A percentile compares a stretch with the other conserved stretches of the same genome.
Conservation (phyloP, 92 coral and sea anemone species). For the Paramuricea clavata region DNA sequence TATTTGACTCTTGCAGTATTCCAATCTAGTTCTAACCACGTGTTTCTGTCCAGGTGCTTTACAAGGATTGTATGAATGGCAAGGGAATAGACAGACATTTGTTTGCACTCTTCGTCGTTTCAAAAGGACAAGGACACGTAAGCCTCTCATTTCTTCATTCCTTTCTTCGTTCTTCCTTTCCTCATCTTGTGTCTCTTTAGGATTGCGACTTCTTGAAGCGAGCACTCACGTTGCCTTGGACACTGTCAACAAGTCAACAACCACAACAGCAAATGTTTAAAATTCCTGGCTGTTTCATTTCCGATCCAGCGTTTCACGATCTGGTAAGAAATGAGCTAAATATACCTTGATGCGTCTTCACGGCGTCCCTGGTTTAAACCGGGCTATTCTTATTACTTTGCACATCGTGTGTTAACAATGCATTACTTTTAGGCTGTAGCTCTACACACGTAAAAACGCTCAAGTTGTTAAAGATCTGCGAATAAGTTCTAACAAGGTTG, state of each 20-base stretch:
- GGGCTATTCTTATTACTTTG: too few relatives aligned
- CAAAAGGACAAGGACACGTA: conserved; percentile 97
- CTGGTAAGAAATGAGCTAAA: conserved; percentile 69
- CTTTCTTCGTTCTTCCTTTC: neutral
- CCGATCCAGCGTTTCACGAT: conserved; percentile 88
- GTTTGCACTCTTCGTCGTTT: conserved; percentile 92
- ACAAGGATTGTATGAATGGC: conserved; percentile 99
- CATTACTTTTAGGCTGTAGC: too few relatives aligned
- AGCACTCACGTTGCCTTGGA: conserved; percentile 90
- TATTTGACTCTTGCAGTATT: too few relatives aligned
- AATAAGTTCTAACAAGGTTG: too few relatives aligned
- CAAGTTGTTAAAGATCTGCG: too few relatives aligned
- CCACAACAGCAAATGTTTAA: conserved; percentile 92
- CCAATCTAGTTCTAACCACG: too few relatives aligned
- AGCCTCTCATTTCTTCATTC: conserved; percentile 16
- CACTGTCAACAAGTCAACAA: conserved; percentile 95
- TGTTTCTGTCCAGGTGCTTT: conserved; percentile 44
- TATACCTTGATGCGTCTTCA: too few relatives aligned
- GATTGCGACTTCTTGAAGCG: conserved; percentile 96
- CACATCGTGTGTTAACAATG: too few relatives aligned
- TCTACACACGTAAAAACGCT: too few relatives aligned
- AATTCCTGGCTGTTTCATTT: conserved; percentile 77
- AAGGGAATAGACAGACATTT: conserved; percentile 94
- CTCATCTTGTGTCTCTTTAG: conserved; percentile 43
- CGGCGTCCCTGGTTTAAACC: too few relatives aligned